Conservation (phyloP, 1,140 invertebrate species). For the Atta cephalotes region DNA sequence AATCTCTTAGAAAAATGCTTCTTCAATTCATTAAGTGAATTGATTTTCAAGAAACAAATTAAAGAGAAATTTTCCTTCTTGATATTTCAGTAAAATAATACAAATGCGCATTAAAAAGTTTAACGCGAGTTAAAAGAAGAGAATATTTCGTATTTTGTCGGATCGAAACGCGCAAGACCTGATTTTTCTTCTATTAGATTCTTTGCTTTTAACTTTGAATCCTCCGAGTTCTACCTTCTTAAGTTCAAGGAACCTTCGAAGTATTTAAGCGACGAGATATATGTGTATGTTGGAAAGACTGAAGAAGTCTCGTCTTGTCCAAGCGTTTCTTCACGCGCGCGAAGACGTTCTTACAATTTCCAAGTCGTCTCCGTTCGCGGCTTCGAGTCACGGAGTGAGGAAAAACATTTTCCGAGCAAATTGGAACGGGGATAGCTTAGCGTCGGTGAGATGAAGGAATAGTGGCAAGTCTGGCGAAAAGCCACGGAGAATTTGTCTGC, state of each 20-base stretch:
- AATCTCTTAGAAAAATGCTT: conserved; percentile 47
- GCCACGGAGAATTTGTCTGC: conserved; percentile 42
- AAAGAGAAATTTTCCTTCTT: background rate
- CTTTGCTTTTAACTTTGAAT: conserved; percentile 26
- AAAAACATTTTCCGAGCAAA: conserved; percentile 75
- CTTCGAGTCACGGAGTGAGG: conserved; percentile 66
- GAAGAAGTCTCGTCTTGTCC: conserved; percentile 48
- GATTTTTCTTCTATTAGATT: conserved; percentile 32
- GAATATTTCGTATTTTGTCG: conserved; percentile 3
- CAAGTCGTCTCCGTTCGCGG: conserved; percentile 65
- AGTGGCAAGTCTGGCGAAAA: conserved; percentile 63
- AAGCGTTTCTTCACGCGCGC: conserved; percentile 28
- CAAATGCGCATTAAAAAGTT: conserved; percentile 22
- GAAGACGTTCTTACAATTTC: conserved; percentile 69
- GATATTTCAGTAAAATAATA: conserved; percentile 18
- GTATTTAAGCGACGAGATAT: background rate
- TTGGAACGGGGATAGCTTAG: conserved; percentile 74
- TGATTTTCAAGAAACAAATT: conserved; percentile 48
- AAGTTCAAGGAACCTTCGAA: conserved; percentile 1
- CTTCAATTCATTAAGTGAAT: conserved; percentile 54
- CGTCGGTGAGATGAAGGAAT: conserved; percentile 58
- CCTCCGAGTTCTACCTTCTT: background rate
- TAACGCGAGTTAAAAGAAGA: conserved; percentile 15
- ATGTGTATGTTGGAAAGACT: background rate
- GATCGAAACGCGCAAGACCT: conserved; percentile 7